These are phyloP conservation scores for Anthopleura sola DNA, from an alignment of 64 coral and sea anemone genomes.

Conservation along the genomic window DNA sequence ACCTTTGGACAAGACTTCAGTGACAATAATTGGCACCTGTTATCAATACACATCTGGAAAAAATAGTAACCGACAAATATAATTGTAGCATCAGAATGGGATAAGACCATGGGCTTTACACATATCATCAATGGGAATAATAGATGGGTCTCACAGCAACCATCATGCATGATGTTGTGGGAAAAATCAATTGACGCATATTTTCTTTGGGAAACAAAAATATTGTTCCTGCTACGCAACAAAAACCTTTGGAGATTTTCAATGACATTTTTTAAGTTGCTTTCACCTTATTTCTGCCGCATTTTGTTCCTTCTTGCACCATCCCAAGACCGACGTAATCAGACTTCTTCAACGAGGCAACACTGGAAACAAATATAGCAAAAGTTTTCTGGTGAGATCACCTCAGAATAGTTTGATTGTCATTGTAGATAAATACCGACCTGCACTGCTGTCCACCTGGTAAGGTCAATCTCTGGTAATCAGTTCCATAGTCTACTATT, in stretches of 20 bases:
- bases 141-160: too few species aligned
- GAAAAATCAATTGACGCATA: too few species aligned
- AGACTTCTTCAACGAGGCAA: constrained; percentile 11
- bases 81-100: too few species aligned
- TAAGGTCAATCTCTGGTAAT: neutral
- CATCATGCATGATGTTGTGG: too few species aligned
- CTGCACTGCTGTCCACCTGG: constrained; percentile 1
- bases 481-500: constrained; percentile 22
- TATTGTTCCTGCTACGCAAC: too few species aligned
- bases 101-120: too few species aligned
- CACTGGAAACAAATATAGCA: neutral
- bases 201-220: too few species aligned
- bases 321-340: constrained; percentile 37
- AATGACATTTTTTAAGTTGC: too few species aligned
- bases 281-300: constrained; percentile 28
- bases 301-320: constrained; percentile 42
- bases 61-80: neutral
- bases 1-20: neutral
- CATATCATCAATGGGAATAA: too few species aligned
- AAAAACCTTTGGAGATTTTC: too few species aligned
- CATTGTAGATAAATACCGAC: neutral
- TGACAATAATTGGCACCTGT: constrained; percentile 14
- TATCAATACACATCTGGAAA: constrained; percentile 20
- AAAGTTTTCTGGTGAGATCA: too few species aligned
- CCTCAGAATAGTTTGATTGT: too few species aligned